Evolutionary conservation across 1,140 invertebrate species (phyloP).

Genomic region (Alviniconcha marisindica): DNA sequence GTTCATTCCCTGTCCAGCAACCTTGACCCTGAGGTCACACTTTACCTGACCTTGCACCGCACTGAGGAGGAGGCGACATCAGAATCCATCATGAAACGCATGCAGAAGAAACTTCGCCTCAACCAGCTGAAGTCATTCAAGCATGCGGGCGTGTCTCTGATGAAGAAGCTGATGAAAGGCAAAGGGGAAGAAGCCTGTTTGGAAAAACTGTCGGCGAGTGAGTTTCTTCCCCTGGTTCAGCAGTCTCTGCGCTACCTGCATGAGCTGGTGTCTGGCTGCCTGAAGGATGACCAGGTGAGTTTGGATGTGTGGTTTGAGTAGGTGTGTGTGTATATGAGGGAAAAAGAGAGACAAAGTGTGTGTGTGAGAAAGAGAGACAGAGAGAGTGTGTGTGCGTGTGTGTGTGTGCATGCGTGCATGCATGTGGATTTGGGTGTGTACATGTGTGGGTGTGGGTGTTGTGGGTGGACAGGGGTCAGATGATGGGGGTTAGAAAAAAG

Average conservation of each 20-base stretch:
- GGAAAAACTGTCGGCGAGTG: background rate
- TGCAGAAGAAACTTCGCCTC: background rate
- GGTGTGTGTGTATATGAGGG: background rate
- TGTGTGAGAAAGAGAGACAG: background rate
- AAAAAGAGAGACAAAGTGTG: background rate
- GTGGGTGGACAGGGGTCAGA: no score
- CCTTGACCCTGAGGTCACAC: slow-evolving; percentile 11
- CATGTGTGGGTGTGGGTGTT: no score
- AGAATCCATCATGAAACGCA: background rate
- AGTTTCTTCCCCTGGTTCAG: background rate
- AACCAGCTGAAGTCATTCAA: slow-evolving; percentile 2
- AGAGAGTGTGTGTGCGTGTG: background rate
- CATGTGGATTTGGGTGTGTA: no score
- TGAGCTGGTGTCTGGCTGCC: background rate
- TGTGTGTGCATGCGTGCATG: background rate
- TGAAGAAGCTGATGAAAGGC: slow-evolving; percentile 8
- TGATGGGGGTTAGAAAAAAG: no score
- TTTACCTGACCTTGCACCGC: background rate
- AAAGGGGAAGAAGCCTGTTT: background rate
- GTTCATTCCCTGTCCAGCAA: slow-evolving; percentile 24
- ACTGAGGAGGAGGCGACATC: slow-evolving; percentile 2
- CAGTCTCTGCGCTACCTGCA: slow-evolving; percentile 29
- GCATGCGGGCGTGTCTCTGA: background rate
- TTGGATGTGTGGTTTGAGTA: background rate
- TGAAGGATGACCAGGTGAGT: background rate